Base-by-base conservation (phyloP, 2,797 vertebrate species). In the Pangasius larnaudii region DNA sequence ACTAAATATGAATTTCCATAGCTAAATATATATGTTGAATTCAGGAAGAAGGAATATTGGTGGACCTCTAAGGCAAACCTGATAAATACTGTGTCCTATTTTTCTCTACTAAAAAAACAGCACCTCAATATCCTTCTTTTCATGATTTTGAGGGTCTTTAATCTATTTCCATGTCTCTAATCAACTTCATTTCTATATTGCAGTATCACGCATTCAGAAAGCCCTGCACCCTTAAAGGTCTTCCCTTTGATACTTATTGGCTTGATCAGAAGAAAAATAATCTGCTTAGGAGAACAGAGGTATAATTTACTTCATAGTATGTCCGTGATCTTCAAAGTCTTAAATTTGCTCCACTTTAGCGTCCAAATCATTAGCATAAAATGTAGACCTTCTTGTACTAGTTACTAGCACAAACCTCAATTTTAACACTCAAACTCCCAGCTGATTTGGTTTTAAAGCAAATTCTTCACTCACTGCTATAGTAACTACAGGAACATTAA, bases 371-470 rank as follows among this genome's bases (percentile, higher is more conserved):
- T 59, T 13, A 59, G 19, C 78, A 58, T 58, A 58, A 36, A 58
- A 36, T 58, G 9, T 27, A 36, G n/a, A 88, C 89, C 90, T 93
- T 90, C 90, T 88, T 86, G 59, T 72, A 80, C 3, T 79, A 58
- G 18, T 13, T 58, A 90, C 42, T 89, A 90, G 80, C 86, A 85
- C 46, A 51, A 78, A 88, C 92, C 92, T 94, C 91, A 94, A 93
- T 56, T 53, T 79, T n/a, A 51, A 77, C 16, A 9, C 5, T 22
- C 11, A 33, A 79, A 19, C 30, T 56, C 3, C 10, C 3, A 56
- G 16, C n/a, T 79, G 30, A 78, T 36, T 33, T 27, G 16, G 3
- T 19, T 56, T 56, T 33, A 16, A 51, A 51, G 13, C 13, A 3
- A 59, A 22, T 7, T 36, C 33, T 59, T 42, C 36, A 80, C 1